Evolutionary conservation across 1,140 invertebrate species (phyloP).

Genomic region (Cydia pomonella): DNA sequence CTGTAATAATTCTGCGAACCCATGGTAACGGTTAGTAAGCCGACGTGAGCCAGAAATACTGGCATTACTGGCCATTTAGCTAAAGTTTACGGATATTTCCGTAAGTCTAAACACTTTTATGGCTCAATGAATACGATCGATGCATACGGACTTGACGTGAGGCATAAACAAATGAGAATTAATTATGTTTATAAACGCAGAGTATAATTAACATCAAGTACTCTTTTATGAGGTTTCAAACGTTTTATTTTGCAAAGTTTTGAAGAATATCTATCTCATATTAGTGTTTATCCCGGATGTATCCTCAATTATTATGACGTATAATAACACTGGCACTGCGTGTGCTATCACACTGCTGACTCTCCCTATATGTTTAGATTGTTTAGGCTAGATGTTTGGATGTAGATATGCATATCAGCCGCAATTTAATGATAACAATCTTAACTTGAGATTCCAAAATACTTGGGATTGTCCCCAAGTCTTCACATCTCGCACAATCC

Average conservation of each 20-base stretch:
- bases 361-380: no score
- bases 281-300: no score
- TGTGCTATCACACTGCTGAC: no score
- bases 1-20: conserved; percentile 36
- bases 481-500: conserved; percentile 16
- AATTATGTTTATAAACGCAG: conserved; percentile 31
- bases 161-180: conserved; percentile 28
- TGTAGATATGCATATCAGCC: no score
- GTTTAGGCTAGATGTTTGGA: no score
- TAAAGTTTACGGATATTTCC: conserved; percentile 30
- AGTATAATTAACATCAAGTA: conserved; percentile 32
- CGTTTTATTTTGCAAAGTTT: neutral
- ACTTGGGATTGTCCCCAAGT: no score
- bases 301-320: no score
- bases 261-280: neutral
- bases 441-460: no score
- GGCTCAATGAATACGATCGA: conserved; percentile 23
- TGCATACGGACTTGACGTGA: conserved; percentile 8
- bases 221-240: neutral
- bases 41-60: conserved; percentile 4
- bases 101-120: conserved; percentile 21
- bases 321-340: no score
- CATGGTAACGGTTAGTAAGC: neutral
- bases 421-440: no score
- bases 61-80: conserved; percentile 14